Percentiles rank a stretch among this genome's conserved stretches.
Conservation (phyloP, 2,888 invertebrate species). For the Cataglyphis rosenhaueri region DNA sequence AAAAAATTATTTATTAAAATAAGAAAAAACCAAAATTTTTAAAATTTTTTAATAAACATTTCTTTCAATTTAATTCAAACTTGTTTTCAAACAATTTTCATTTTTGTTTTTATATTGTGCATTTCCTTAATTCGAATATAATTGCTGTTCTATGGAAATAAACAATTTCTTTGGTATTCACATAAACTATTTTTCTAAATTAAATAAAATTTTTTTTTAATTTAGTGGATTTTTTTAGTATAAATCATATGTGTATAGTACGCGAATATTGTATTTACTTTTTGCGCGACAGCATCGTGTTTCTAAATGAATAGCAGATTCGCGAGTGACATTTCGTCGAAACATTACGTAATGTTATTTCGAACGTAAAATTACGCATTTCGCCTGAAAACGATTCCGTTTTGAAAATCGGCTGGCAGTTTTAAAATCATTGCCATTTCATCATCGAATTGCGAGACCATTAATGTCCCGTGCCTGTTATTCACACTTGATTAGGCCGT, state of each 20-base stretch:
- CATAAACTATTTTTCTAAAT: not conserved
- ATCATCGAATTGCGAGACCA: conserved; percentile 32
- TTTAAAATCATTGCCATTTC: conserved; percentile 46
- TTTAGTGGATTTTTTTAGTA: not conserved
- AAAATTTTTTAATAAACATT: not conserved
- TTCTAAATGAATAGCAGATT: conserved; percentile 42
- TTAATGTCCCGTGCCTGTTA: conserved; percentile 61
- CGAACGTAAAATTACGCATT: conserved; percentile 41
- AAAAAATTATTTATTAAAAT: not conserved
- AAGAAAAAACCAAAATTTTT: not conserved
- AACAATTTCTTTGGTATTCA: not conserved
- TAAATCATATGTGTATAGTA: not conserved
- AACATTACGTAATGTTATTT: conserved; percentile 48
- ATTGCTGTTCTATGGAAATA: not conserved
- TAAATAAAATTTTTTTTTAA: not conserved
- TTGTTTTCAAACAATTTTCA: not conserved
- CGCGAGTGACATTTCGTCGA: conserved; percentile 28
- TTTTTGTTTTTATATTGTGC: not conserved
- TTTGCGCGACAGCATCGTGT: conserved; percentile 25
- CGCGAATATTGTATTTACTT: conserved; percentile 24
- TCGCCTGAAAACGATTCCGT: conserved; percentile 35
- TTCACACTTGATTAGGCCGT: conserved; percentile 71
- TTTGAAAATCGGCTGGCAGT: conserved; percentile 41
- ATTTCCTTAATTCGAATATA: not conserved
- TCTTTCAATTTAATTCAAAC: not conserved